Percentiles rank a stretch among this genome's conserved stretches.
Conservation (phyloP, 1,140 invertebrate species). For the Achroia grisella region DNA sequence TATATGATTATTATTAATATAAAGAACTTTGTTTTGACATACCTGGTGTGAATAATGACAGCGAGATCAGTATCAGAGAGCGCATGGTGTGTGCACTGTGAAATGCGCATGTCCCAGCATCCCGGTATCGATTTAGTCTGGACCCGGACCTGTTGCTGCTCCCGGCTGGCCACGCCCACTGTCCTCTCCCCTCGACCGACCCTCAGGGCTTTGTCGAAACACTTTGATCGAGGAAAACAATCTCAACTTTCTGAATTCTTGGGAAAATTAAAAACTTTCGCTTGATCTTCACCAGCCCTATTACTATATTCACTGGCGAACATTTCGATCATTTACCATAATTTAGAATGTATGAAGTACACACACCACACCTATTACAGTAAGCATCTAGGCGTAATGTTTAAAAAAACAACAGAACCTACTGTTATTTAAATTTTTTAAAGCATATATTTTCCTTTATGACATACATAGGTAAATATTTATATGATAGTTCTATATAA, state of each 20-base stretch:
- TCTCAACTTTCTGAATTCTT: constrained; percentile 64
- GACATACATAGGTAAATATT: too few relatives aligned
- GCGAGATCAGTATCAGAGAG: constrained; percentile 47
- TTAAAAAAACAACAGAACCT: too few relatives aligned
- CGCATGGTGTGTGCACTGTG: constrained; percentile 47
- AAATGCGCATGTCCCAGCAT: constrained; percentile 55
- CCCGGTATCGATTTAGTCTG: constrained; percentile 51
- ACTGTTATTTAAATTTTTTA: too few relatives aligned
- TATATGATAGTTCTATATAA: too few relatives aligned
- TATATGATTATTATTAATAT: not conserved
- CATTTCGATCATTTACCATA: too few relatives aligned
- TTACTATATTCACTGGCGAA: too few relatives aligned
- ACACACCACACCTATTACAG: too few relatives aligned
- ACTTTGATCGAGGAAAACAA: constrained; percentile 60
- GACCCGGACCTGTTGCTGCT: constrained; percentile 52
- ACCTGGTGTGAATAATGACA: constrained; percentile 52
- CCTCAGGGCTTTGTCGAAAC: constrained; percentile 24
- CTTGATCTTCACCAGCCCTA: constrained; percentile 16
- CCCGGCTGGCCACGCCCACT: constrained; percentile 35
- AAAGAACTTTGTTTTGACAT: constrained; percentile 41
- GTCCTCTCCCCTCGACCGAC: constrained; percentile 18
- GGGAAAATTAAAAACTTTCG: constrained; percentile 58
- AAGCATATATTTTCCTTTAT: too few relatives aligned
- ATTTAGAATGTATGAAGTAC: too few relatives aligned
- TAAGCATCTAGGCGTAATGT: too few relatives aligned